Base-by-base conservation (phyloP, 1,140 invertebrate species). In the Diachasmimorpha longicaudata region DNA sequence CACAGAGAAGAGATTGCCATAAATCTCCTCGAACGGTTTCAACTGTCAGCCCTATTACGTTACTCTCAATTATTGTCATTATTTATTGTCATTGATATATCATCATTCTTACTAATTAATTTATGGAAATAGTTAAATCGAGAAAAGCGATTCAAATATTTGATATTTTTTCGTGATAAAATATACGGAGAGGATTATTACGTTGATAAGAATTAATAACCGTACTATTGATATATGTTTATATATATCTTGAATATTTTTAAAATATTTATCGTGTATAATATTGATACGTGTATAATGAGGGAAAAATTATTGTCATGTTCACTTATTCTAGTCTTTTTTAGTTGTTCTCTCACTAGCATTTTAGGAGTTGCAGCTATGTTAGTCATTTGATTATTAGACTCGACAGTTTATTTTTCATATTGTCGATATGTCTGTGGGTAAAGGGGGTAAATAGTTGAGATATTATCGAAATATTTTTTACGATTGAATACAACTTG, bases 251-350 rank as follows among this genome's bases (percentile, higher is more conserved):
- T 68, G 11, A n/a, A 39, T 52, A 3, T 68, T 31, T 68, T 37
- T 36, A n/a, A n/a, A n/a, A 31, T 31, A 31, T 31, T 31, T 66
- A 66, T 25, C 1, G 10, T 25, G 19, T 55, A 21, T 55, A 21
- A 55, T 55, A 55, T 21, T 31, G 31, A 31, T 31, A 31, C 31
- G 58, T 66, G 21, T 66, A 16, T 68, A 68, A 37, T 68, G 66
- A 37, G 66, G 48, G 48, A 52, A 68, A 37, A 68, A 68, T 68
- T 68, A 68, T 68, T 68, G 66, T 68, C 66, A 58, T 66, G 21
- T 14, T 21, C 66, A 68, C 66, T 39, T 63, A 31, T 16, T 52
- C 48, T 52, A 52, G 48, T n/a, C 14, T n/a, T 16, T 52, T 16
- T 52, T 4, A 42, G 39, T 42, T 31, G 31, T 31, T 31, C 31